Conservation (phyloP, 2,113 vertebrate genomes). For the Cebus imitator region DNA sequence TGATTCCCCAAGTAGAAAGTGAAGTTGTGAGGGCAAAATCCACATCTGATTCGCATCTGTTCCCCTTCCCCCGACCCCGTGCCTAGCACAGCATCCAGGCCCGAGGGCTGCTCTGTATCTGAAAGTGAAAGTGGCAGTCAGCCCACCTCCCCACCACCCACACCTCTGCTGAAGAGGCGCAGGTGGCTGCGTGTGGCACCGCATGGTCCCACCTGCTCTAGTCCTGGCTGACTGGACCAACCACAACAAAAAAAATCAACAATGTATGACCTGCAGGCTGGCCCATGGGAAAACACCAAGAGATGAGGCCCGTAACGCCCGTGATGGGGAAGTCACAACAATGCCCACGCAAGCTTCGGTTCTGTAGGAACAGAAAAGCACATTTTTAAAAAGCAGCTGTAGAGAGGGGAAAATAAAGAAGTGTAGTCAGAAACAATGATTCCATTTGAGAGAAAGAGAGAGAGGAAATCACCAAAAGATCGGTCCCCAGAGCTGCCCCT, state of each 20-base stretch:
- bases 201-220: neutral
- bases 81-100: neutral
- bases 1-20: neutral
- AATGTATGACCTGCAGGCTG: neutral
- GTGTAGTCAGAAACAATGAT: neutral
- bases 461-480: neutral
- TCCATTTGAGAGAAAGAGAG: neutral
- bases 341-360: neutral
- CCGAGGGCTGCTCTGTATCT: neutral
- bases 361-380: neutral
- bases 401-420: neutral
- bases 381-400: neutral
- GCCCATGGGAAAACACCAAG: neutral
- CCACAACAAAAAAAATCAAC: neutral
- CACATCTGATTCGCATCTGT: neutral
- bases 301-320: neutral
- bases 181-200: neutral
- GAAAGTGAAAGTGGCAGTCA: rapidly evolving
- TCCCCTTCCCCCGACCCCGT: neutral
- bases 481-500: neutral
- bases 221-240: neutral
- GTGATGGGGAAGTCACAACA: neutral
- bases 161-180: neutral
- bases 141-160: neutral
- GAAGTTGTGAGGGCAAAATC: neutral